These are phyloP conservation scores for Corythucha ciliata DNA, from an alignment of 2,888 invertebrate species.

Conservation along the genomic window DNA sequence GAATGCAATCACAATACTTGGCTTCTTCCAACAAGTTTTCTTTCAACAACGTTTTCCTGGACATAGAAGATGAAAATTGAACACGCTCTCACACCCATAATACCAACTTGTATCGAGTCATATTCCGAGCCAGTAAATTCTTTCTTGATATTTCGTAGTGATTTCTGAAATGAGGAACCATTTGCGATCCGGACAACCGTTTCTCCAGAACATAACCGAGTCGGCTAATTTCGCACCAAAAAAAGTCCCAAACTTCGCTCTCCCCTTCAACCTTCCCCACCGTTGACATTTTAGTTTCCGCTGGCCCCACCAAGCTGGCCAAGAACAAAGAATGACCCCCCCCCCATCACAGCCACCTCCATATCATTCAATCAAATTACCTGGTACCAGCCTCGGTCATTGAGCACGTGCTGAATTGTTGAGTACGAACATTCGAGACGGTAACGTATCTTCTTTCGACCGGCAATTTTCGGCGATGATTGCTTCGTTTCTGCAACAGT, in stretches of 20 bases:
- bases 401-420: slow-evolving; percentile 13
- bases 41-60: slow-evolving; percentile 36
- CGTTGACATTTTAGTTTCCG: too few species aligned
- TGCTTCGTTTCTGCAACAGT: slow-evolving; percentile 18
- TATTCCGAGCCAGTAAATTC: slow-evolving; percentile 49
- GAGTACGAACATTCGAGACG: slow-evolving; percentile 12
- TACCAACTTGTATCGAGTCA: slow-evolving; percentile 35
- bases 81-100: too few species aligned
- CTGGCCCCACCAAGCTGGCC: too few species aligned
- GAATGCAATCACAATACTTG: slow-evolving; percentile 47
- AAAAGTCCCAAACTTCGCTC: slow-evolving; percentile 49
- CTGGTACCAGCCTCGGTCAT: slow-evolving; percentile 18
- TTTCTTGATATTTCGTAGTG: slow-evolving; percentile 53
- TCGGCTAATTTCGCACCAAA: slow-evolving; percentile 52
- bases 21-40: slow-evolving; percentile 41
- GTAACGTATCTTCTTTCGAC: slow-evolving; percentile 19
- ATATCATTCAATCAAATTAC: too few species aligned
- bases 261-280: slow-evolving; percentile 38
- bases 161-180: slow-evolving; percentile 52
- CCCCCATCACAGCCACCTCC: too few species aligned
- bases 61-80: slow-evolving; percentile 7
- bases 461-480: slow-evolving; percentile 5
- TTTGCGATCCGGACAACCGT: slow-evolving; percentile 40
- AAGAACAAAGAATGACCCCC: too few species aligned
- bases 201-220: slow-evolving; percentile 41